Percentiles rank a stretch among this genome's conserved stretches.
These are phyloP conservation scores for Taeniopygia guttata DNA, from an alignment of 2,797 vertebrate species.

Conservation along the genomic window DNA sequence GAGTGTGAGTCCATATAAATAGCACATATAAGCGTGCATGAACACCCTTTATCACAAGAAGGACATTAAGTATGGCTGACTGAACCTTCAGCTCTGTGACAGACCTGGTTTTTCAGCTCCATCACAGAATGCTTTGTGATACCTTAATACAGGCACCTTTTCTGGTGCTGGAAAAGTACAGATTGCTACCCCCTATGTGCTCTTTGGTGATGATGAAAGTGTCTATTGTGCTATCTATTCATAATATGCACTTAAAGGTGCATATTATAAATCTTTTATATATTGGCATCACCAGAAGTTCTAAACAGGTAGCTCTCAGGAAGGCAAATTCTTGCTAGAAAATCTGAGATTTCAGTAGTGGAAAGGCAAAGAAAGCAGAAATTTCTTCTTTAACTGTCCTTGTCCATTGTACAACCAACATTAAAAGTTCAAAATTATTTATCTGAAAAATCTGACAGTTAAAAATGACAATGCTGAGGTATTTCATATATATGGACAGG, in stretches of 20 bases:
- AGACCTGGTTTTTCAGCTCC: conserved; percentile 7
- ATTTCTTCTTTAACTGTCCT: background rate
- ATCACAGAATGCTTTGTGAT: background rate
- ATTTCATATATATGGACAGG: background rate
- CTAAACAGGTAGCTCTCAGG: background rate
- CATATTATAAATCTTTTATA: conserved; percentile 29
- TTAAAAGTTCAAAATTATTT: background rate
- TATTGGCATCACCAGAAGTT: background rate
- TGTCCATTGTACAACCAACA: background rate
- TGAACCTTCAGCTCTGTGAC: background rate
- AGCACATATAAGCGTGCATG: background rate
- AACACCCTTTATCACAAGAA: background rate
- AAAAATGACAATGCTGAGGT: background rate
- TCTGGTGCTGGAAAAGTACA: background rate
- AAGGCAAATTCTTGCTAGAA: background rate
- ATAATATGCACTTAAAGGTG: conserved; percentile 13
- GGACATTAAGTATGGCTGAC: background rate
- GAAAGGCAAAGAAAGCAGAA: background rate
- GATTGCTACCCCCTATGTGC: background rate
- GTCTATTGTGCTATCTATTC: background rate
- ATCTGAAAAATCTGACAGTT: background rate
- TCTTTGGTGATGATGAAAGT: conserved; percentile 45
- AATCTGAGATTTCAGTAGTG: background rate
- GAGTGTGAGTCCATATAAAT: background rate
- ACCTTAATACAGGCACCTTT: background rate